These are phyloP conservation scores for Euzophera pinguis DNA, from an alignment of 2,888 invertebrate species.

Conservation along the genomic window DNA sequence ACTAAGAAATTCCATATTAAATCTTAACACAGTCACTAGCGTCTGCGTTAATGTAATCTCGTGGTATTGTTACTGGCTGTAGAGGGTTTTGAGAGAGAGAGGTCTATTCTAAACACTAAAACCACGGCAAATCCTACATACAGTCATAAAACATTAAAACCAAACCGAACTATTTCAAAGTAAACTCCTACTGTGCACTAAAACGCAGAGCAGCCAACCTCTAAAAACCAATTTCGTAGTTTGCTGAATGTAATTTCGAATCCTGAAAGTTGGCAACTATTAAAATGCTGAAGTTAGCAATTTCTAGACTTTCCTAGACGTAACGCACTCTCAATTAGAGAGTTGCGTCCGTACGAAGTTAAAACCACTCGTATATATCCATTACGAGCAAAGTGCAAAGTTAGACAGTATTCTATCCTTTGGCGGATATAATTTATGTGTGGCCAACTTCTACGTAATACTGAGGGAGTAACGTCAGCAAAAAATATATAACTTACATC, in stretches of 20 bases:
- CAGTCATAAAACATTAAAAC: neutral
- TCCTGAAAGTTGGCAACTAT: slow-evolving; percentile 24
- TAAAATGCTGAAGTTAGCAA: slow-evolving; percentile 23
- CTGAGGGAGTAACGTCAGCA: slow-evolving; percentile 33
- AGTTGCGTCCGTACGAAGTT: slow-evolving; percentile 55
- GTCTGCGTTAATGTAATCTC: too few species aligned
- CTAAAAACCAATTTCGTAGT: slow-evolving; percentile 17
- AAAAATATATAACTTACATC: slow-evolving; percentile 11
- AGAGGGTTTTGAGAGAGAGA: too few species aligned
- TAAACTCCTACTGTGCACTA: neutral
- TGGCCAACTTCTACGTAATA: slow-evolving; percentile 56
- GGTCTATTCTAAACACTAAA: too few species aligned
- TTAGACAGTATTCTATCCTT: slow-evolving; percentile 73
- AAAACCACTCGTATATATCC: slow-evolving; percentile 68
- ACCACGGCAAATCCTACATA: too few species aligned
- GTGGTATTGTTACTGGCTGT: too few species aligned
- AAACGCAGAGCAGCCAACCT: slow-evolving; percentile 11
- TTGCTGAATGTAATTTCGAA: slow-evolving; percentile 21
- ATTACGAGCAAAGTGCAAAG: slow-evolving; percentile 76
- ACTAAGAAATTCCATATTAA: too few species aligned
- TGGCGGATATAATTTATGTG: slow-evolving; percentile 74
- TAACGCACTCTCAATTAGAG: slow-evolving; percentile 71
- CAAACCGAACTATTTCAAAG: neutral
- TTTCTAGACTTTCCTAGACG: slow-evolving; percentile 36
- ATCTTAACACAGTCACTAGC: too few species aligned